These are phyloP conservation scores for Thunnus maccoyii DNA, from an alignment of 2,113 vertebrate genomes.

Conservation along the genomic window DNA sequence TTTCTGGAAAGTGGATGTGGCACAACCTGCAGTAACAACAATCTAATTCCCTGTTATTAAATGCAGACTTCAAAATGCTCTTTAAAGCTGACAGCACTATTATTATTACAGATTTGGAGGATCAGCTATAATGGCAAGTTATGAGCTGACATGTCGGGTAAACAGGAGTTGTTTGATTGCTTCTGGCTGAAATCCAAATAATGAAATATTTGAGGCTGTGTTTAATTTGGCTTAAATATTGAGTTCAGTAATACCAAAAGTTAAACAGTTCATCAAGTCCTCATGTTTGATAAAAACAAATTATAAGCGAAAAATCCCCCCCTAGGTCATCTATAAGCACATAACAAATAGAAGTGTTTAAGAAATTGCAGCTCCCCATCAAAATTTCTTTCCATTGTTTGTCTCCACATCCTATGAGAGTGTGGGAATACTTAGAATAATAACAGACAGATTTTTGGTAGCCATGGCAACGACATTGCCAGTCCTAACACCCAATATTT, in stretches of 20 bases:
- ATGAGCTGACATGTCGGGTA: slow-evolving; percentile 31
- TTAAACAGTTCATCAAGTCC: slow-evolving; percentile 24
- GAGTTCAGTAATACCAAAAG: neutral
- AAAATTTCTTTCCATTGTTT: slow-evolving; percentile 45
- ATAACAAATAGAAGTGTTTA: slow-evolving; percentile 39
- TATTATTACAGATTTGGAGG: slow-evolving; percentile 44
- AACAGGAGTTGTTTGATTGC: slow-evolving; percentile 12
- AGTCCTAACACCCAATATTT: slow-evolving; percentile 45
- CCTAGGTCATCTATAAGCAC: neutral
- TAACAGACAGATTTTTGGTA: slow-evolving; percentile 36
- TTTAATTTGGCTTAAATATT: slow-evolving; percentile 19
- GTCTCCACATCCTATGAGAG: slow-evolving; percentile 22
- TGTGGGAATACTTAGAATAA: neutral
- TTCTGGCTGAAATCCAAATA: slow-evolving; percentile 22
- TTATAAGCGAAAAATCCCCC: slow-evolving; percentile 12
- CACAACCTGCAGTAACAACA: slow-evolving; percentile 55
- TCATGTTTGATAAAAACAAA: slow-evolving; percentile 30
- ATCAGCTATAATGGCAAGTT: slow-evolving; percentile 50
- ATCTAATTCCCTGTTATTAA: slow-evolving; percentile 68
- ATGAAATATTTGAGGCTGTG: neutral
- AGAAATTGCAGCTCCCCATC: slow-evolving; percentile 26
- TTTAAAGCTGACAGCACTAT: slow-evolving; percentile 43
- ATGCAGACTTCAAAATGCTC: slow-evolving; percentile 50
- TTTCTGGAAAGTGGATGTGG: slow-evolving; percentile 55
- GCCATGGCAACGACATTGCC: slow-evolving; percentile 53